Conservation (phyloP, 2,113 vertebrate genomes). For the Pseudorasbora parva region DNA sequence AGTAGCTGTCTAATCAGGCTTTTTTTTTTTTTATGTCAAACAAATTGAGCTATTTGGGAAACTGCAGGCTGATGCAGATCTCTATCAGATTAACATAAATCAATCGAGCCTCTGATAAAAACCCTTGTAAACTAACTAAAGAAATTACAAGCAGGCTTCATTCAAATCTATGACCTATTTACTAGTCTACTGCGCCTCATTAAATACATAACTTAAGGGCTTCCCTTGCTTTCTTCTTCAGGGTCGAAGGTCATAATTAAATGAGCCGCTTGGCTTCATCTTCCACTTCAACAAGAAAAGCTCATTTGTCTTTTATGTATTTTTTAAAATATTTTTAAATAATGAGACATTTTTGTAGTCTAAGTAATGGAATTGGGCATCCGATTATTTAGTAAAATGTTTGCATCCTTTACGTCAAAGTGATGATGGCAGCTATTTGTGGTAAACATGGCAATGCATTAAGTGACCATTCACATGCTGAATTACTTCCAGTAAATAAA, state of each 20-base stretch:
- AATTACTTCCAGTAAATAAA: constrained; percentile 38
- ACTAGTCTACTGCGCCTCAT: constrained; percentile 32
- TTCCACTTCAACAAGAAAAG: constrained; percentile 8
- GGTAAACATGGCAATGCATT: background rate
- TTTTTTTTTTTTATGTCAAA: background rate
- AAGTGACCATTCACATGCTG: background rate
- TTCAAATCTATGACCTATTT: constrained; percentile 48
- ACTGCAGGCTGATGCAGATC: background rate
- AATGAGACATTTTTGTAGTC: background rate
- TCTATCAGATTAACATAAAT: constrained; percentile 14
- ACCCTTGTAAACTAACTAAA: constrained; percentile 26
- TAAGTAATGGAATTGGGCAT: background rate
- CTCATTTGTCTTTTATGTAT: background rate
- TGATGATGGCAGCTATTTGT: too few species aligned
- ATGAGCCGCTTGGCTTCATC: constrained; percentile 22
- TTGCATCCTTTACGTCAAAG: background rate
- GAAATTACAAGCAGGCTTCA: constrained; percentile 14
- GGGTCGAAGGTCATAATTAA: constrained; percentile 41
- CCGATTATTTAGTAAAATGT: background rate
- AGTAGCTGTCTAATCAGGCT: background rate
- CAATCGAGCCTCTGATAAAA: constrained; percentile 19
- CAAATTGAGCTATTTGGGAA: background rate
- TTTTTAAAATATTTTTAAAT: background rate
- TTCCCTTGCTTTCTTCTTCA: constrained; percentile 3
- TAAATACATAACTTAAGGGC: constrained; percentile 33